Percentiles rank a stretch among this genome's conserved stretches.
Conservation (phyloP, 2,888 invertebrate genomes). For the Ornithoptera alexandrae region DNA sequence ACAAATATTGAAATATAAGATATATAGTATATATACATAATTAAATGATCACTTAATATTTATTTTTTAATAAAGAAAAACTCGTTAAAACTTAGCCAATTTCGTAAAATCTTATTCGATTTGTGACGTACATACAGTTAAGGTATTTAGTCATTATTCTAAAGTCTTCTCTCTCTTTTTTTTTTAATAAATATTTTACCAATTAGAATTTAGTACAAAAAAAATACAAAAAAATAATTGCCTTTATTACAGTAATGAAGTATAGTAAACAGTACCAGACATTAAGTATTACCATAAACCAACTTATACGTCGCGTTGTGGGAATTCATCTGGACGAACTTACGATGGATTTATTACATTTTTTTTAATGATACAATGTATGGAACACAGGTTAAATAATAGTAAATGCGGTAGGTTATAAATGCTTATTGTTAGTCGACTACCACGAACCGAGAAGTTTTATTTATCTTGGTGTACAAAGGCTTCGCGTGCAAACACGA, state of each 20-base stretch:
- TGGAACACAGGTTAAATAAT: not conserved
- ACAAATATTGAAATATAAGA: too few relatives aligned
- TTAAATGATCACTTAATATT: too few relatives aligned
- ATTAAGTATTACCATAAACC: not conserved
- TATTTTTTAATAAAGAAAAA: too few relatives aligned
- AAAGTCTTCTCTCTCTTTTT: too few relatives aligned
- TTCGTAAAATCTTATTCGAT: too few relatives aligned
- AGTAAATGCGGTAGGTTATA: constrained; percentile 1
- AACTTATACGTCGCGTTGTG: not conserved
- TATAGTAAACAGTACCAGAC: too few relatives aligned
- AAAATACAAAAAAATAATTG: not conserved
- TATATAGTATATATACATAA: too few relatives aligned
- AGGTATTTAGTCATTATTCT: too few relatives aligned
- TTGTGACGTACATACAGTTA: too few relatives aligned
- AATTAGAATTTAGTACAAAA: not conserved
- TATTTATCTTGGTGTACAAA: constrained; percentile 26
- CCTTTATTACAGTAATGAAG: not conserved
- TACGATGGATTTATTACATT: not conserved
- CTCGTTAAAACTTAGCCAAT: too few relatives aligned
- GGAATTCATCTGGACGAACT: too few relatives aligned
- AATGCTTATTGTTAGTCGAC: constrained; percentile 12
- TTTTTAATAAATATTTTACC: too few relatives aligned
- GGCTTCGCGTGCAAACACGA: constrained; percentile 32
- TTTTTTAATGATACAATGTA: not conserved
- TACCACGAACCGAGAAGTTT: constrained; percentile 20